Base-by-base conservation (phyloP, 2,797 vertebrate species). In the Percopsis omiscomaycus region DNA sequence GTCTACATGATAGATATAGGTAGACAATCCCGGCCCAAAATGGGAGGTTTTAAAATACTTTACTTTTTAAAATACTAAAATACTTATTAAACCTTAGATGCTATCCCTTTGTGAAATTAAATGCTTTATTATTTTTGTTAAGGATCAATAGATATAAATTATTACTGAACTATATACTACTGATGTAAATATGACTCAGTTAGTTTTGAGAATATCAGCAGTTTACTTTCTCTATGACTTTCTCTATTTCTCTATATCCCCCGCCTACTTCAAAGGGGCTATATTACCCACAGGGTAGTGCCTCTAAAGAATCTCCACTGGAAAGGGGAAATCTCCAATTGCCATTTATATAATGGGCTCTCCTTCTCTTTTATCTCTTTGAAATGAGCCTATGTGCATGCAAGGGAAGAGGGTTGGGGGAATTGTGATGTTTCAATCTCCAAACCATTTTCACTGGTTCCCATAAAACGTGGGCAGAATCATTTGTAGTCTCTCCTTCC, bases 381-480 rank as follows among this genome's bases (percentile, higher is more conserved):
- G 57, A 84, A 77, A 86, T 56, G 30, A 77, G 73, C 69, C 75
- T 68, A 78, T 74, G 61, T 56, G 71, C 65, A 84, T 64, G 73
- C 75, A 58, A 68, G 69, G 65, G 64, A 78, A 69, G 74, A 79
- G 59, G 72, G 55, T 29, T 69, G 3, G 65, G 79, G 81, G 82
- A 90, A 82, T 73, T 73, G 73, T 61, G 61, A 73, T 69, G 65
- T 80, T 84, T 83, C 73, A 82, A 70, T 82, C 68, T 80, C 51
- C 11, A 28, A 64, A 61, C 9, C 54, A 12, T 70, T 83, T 87
- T 74, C 56, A 63, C 66, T 57, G 61, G 47, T 79, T 78, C 75
- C 66, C 42, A 70, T 59, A 61, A 64, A 83, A 84, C 66, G 67
- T 73, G 79, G 54, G 57, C 54, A 55, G 83, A 84, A 84, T 89